These are phyloP conservation scores for Sciurus vulgaris DNA, from an alignment of 2,797 vertebrate genomes.

Conservation along the genomic window DNA sequence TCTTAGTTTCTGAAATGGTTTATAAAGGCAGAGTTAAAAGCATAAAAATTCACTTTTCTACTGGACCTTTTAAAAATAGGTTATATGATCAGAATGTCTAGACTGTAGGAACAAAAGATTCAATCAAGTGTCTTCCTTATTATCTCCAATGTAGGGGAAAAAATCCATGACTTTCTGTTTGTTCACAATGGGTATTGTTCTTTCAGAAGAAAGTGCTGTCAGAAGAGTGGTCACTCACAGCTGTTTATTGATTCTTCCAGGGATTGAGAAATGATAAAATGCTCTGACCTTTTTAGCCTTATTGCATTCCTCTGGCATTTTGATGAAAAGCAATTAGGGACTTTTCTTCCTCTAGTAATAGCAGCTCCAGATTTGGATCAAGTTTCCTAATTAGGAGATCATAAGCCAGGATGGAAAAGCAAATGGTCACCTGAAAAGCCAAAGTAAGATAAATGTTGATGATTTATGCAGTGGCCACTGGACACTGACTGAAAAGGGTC, in stretches of 20 bases:
- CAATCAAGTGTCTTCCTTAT: conserved; percentile 67
- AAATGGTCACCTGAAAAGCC: conserved; percentile 63
- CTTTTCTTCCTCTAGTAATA: conserved; percentile 69
- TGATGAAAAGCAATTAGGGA: conserved; percentile 78
- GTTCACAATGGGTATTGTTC: conserved; percentile 61
- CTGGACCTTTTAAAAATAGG: background rate
- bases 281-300: conserved; percentile 67
- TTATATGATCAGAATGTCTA: conserved; percentile 48
- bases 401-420: conserved; percentile 62
- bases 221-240: conserved; percentile 53
- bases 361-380: conserved; percentile 59
- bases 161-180: conserved; percentile 71
- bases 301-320: conserved; percentile 60
- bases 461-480: conserved; percentile 3
- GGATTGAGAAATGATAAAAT: conserved; percentile 77
- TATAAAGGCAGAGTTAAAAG: background rate
- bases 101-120: conserved; percentile 69
- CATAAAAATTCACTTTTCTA: background rate
- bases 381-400: conserved; percentile 65
- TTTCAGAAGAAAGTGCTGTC: conserved; percentile 30
- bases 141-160: conserved; percentile 55
- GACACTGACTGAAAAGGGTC: background rate
- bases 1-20: background rate
- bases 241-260: conserved; percentile 78
- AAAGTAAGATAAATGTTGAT: conserved; percentile 72